Base-by-base conservation (phyloP, 2,113 vertebrate genomes). In the Phoenicopterus ruber region DNA sequence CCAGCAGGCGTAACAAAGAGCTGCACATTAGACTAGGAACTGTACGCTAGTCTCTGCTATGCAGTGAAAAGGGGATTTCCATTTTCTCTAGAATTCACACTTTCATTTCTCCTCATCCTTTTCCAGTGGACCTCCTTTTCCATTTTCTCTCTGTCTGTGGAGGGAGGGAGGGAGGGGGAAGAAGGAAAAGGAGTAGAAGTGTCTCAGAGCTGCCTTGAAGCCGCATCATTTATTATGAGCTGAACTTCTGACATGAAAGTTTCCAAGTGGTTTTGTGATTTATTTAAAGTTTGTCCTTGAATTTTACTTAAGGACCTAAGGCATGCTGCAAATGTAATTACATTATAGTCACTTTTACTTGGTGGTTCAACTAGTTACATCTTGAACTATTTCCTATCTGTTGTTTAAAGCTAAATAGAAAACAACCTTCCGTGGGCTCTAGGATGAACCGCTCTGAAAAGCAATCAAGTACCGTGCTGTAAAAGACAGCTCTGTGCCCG, bases 271-370 rank as follows among this genome's bases (percentile, higher is more conserved):
- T 79, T 95, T 55, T 54, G 40, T 52, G 65, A 94, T 93, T 86
- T 93, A 91, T 84, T 81, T 89, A 24, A 76, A 85, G 31, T 67
- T 79, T 2, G 44, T 44, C 94, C 95, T 95, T 96, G 77, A 87
- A 54, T 79, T 59, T 89, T 76, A 67, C 52, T 79, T 71, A 36
- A 67, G 20, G 55, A 84, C 83, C 72, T 66, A 83, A 66, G 63
- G 69, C 91, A 29, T 5, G 20, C 52, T 84, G 69, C 86, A 94
- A 88, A 83, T 24, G 44, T 67, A 76, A 86, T 50, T 74, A 31
- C 21, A 57, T 52, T 72, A 38, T 0, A 86, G 69, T 77, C 42
- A 22, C 38, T 93, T 62, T n/a, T 58, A 63, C 50, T 47, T 11
- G 77, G 58, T 49, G 12, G 42, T 86, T 66, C 65, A 71, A 8